Base-by-base conservation (phyloP, 1,140 invertebrate genomes). In the Rhagoletis zephyria region DNA sequence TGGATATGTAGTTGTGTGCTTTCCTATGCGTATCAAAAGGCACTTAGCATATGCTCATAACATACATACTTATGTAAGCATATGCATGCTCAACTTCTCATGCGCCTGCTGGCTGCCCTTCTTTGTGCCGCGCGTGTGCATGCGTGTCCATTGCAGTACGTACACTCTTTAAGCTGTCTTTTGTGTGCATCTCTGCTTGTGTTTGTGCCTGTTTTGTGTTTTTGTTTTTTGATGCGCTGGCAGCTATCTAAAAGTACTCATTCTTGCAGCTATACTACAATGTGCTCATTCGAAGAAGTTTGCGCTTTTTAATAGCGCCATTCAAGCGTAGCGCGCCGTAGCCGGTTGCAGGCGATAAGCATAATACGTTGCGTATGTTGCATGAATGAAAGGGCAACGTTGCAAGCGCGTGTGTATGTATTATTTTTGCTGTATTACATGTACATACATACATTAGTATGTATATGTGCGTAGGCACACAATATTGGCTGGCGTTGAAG, bases 101-200 rank as follows among this genome's bases (percentile, higher is more conserved):
- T 81, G 51, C 74, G 40, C 9, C 45, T 59, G 74, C 9, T 59
- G 51, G 0, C n/a, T n/a, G n/a, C n/a, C n/a, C n/a, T n/a, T n/a
- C 0, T 16, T 7, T 56, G 5, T 85, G n/a, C n/a, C n/a, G 6
- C 19, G 14, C 12, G 42, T 85, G 14, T 40, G 30, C 16, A 19
- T 61, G 85, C 61, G 59, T 85, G 59, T 5, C 4, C 16, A 5
- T 59, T n/a, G 51, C 81, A 85, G 48, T 64, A n/a, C n/a, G n/a
- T n/a, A 16, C 30, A 60, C n/a, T 45, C 85, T 65, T 86, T 86
- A 86, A 86, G 85, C 85, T 86, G 85, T 45, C 85, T 86, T 63
- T 86, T 86, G 85, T 86, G 59, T 48, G 59, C 59, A 16, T 86
- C 59, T 81, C 30, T n/a, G 56, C 51, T 56, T 56, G 45, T 42